Percentiles rank a stretch among this genome's conserved stretches.
Conservation (phyloP, 2,888 invertebrate genomes). For the Saturnia japonica region DNA sequence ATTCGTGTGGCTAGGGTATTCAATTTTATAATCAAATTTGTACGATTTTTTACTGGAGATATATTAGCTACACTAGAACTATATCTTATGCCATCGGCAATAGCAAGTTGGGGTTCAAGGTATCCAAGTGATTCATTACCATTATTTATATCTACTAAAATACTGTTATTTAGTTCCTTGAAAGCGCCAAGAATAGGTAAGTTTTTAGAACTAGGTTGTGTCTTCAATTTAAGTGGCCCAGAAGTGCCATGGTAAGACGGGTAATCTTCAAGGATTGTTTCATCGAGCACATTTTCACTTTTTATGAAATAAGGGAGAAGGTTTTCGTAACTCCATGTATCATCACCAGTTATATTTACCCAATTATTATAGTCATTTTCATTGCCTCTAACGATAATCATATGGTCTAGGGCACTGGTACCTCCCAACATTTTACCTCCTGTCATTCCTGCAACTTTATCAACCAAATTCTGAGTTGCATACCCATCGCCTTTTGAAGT, state of each 20-base stretch:
- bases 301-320: conserved; percentile 44
- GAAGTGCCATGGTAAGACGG: conserved; percentile 34
- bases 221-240: conserved; percentile 38
- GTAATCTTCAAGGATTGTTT: conserved; percentile 28
- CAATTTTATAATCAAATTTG: conserved; percentile 40
- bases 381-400: conserved; percentile 40
- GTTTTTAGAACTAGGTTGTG: conserved; percentile 27
- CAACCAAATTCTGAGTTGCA: conserved; percentile 34
- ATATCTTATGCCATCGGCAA: conserved; percentile 38
- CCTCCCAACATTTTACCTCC: conserved; percentile 56
- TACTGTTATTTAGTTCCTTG: conserved; percentile 32
- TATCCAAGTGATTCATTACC: conserved; percentile 34
- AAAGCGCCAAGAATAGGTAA: conserved; percentile 33
- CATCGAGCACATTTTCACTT: conserved; percentile 42
- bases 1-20: conserved; percentile 38
- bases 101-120: conserved; percentile 34
- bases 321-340: conserved; percentile 40
- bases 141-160: conserved; percentile 32
- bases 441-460: conserved; percentile 30
- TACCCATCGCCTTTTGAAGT: conserved; percentile 37
- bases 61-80: conserved; percentile 38
- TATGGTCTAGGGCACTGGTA: conserved; percentile 40
- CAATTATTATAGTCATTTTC: conserved; percentile 42
- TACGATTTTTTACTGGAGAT: conserved; percentile 28
- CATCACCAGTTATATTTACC: conserved; percentile 37